Base-by-base conservation (phyloP, 2,888 invertebrate species). In the Tetragonula carbonaria region DNA sequence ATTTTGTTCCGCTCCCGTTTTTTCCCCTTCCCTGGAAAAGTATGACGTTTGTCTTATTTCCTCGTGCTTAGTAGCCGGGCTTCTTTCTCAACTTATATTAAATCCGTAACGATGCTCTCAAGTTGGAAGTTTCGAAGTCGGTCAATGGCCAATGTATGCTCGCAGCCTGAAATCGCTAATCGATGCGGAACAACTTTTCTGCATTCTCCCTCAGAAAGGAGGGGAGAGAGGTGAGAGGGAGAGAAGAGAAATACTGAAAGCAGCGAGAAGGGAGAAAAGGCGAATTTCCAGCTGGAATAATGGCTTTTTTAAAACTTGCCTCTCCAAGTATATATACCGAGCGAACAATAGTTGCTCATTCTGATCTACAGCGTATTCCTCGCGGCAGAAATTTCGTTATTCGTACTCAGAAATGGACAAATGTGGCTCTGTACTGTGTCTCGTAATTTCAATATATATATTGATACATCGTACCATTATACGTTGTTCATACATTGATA, bases 31-130 rank as follows among this genome's bases (percentile, higher is more conserved):
- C 28, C 28, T 28, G 2, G 28, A 77, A 74, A 70, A 82, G 59
- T 62, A 66, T 66, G 65, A 51, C 77, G 59, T 70, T 77, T 68
- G 38, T 82, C 72, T 76, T 76, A 81, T 76, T 82, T 38, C 16
- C 75, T 45, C n/a, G 21, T 11, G 18, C 50, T 13, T 21, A 53
- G 33, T 57, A 74, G 57, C 57, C 28, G 59, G 72, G 63, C 67
- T 83, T 84, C 75, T 75, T 78, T 50, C 68, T 63, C 59, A 72
- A 84, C 83, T 84, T 84, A 78, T 83, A 84, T 83, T 83, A 83
- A 84, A 83, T 78, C 65, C 72, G 78, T 74, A 78, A 78, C 78
- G 83, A 78, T 83, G 62, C 63, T 73, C 38, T 72, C 33, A 78
- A 78, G 67, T 73, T 67, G 4, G 71, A 78, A 83, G 67, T 73